Conservation (phyloP, 2,888 invertebrate species). For the Aromia moschata region DNA sequence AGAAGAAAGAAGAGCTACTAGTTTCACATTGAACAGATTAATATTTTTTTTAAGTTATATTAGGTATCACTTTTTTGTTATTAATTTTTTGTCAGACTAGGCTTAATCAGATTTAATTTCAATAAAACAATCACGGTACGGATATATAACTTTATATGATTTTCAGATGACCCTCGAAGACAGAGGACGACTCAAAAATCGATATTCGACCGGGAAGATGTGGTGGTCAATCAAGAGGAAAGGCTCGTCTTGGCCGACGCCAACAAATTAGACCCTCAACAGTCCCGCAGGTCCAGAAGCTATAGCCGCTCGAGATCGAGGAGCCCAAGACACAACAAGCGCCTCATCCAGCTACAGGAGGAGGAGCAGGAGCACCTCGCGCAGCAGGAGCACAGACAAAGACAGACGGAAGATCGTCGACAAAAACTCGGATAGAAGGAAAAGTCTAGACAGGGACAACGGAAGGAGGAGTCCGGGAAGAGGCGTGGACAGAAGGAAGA, state of each 20-base stretch:
- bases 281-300: background rate
- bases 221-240: slow-evolving; percentile 21
- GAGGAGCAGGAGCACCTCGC: slow-evolving; percentile 9
- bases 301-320: slow-evolving; percentile 6
- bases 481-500: slow-evolving; percentile 5
- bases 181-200: no score
- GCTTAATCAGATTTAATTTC: no score
- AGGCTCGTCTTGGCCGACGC: slow-evolving; percentile 8
- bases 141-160: background rate
- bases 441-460: slow-evolving; percentile 1
- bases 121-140: no score
- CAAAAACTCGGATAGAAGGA: background rate
- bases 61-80: no score
- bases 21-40: no score
- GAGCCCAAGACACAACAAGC: slow-evolving; percentile 3
- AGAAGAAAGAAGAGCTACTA: no score
- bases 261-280: slow-evolving; percentile 6
- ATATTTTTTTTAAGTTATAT: no score
- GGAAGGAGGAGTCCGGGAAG: background rate
- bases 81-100: no score
- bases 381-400: slow-evolving; percentile 4
- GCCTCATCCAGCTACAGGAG: background rate
- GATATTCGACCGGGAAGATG: slow-evolving; percentile 21
- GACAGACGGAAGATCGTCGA: slow-evolving; percentile 1
- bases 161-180: slow-evolving; percentile 8